Percentiles rank a stretch among this genome's conserved stretches.
phyloP scores from a whole-genome alignment of 2,888 invertebrate species.

The Sphaeridia pumilis region DNA sequence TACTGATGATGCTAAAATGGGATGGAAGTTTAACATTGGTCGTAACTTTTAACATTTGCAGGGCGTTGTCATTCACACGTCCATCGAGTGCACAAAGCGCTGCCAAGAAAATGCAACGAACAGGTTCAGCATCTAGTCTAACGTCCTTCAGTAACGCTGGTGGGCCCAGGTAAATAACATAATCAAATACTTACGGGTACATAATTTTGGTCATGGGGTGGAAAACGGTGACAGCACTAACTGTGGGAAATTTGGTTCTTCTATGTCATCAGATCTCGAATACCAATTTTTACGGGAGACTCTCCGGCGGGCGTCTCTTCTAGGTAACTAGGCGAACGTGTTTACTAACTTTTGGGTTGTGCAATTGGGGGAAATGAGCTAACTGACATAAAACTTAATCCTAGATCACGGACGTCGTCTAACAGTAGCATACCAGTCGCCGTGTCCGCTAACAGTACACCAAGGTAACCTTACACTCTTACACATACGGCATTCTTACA shows the following conservation, averaged over 20 bases:
- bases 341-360: background rate
- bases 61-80: constrained; percentile 34
- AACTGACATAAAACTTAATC: constrained; percentile 4
- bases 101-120: constrained; percentile 26
- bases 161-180: constrained; percentile 23
- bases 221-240: background rate
- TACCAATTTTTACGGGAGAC: constrained; percentile 33
- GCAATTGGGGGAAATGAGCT: background rate
- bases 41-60: constrained; percentile 12
- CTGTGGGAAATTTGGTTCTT: constrained; percentile 2
- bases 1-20: too few species aligned
- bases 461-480: constrained; percentile 21
- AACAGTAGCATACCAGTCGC: constrained; percentile 35
- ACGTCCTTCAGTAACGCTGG: constrained; percentile 28
- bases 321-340: constrained; percentile 7
- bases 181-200: background rate
- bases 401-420: constrained; percentile 34
- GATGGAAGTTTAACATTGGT: too few species aligned
- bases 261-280: constrained; percentile 22
- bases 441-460: constrained; percentile 19
- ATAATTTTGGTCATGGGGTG: background rate
- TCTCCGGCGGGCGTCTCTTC: constrained; percentile 19
- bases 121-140: constrained; percentile 32
- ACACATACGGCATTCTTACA: too few species aligned
- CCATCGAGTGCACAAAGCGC: constrained; percentile 26